phyloP scores from a whole-genome alignment of 2,113 vertebrate genomes.

The Chrysemys picta region DNA sequence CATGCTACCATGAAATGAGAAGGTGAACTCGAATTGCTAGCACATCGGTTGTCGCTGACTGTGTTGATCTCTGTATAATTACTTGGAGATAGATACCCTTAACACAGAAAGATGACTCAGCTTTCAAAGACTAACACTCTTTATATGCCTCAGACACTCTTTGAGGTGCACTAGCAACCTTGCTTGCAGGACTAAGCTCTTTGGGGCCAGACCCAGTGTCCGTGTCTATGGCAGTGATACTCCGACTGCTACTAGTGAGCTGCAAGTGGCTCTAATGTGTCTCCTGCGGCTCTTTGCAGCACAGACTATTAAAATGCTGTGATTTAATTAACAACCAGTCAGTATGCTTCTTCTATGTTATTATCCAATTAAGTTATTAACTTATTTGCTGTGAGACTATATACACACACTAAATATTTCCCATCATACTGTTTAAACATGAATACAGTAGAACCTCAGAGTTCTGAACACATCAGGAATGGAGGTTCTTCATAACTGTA shows the following conservation, averaged over 20 bases:
- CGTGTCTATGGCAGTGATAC: background rate
- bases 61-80: background rate
- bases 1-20: conserved; percentile 41
- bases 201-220: background rate
- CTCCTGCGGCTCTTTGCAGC: background rate
- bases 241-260: background rate
- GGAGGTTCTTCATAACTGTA: no score
- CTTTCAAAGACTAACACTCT: fast-evolving
- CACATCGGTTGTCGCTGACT: background rate
- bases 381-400: background rate
- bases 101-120: conserved; percentile 18
- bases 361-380: background rate
- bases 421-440: background rate
- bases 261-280: background rate
- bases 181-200: fast-evolving
- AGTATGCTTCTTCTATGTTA: background rate
- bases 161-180: background rate
- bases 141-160: background rate
- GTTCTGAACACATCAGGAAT: no score
- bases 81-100: conserved; percentile 3
- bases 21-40: conserved; percentile 17
- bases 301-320: background rate
- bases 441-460: no score
- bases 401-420: background rate
- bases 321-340: background rate